Conservation (phyloP, 2,888 invertebrate genomes). For the Chaetogeoica ovagalla region DNA sequence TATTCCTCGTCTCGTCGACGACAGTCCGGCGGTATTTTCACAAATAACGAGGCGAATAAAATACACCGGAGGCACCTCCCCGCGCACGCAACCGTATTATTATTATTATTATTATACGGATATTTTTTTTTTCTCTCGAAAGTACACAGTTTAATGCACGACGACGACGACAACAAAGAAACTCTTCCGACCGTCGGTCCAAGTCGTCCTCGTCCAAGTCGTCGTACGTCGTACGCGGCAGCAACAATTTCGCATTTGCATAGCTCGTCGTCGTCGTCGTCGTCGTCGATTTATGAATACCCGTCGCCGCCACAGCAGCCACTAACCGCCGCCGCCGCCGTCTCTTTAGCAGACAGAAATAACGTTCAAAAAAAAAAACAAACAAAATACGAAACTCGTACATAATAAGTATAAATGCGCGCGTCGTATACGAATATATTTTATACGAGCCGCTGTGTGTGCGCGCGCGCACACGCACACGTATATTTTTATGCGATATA, state of each 20-base stretch:
- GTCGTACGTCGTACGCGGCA: slow-evolving; percentile 38
- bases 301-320: slow-evolving; percentile 41
- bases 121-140: no score
- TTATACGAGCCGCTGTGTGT: no score
- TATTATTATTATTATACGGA: no score
- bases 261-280: slow-evolving; percentile 47
- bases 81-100: no score
- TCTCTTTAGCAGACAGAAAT: slow-evolving; percentile 42
- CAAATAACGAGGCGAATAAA: slow-evolving; percentile 51
- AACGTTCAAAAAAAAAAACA: slow-evolving; percentile 15
- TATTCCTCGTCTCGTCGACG: slow-evolving; percentile 24
- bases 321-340: background rate
- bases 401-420: background rate
- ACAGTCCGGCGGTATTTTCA: slow-evolving; percentile 51
- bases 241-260: slow-evolving; percentile 51
- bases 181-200: slow-evolving; percentile 10
- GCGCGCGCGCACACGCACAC: no score
- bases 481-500: no score
- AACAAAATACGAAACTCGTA: background rate
- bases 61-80: no score
- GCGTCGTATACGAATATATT: background rate
- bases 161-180: slow-evolving; percentile 31
- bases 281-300: slow-evolving; percentile 52
- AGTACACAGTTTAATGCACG: no score
- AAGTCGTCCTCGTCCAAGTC: background rate